Evolutionary conservation across 2,888 invertebrate species (phyloP).

Genomic region (Aquatica leii): DNA sequence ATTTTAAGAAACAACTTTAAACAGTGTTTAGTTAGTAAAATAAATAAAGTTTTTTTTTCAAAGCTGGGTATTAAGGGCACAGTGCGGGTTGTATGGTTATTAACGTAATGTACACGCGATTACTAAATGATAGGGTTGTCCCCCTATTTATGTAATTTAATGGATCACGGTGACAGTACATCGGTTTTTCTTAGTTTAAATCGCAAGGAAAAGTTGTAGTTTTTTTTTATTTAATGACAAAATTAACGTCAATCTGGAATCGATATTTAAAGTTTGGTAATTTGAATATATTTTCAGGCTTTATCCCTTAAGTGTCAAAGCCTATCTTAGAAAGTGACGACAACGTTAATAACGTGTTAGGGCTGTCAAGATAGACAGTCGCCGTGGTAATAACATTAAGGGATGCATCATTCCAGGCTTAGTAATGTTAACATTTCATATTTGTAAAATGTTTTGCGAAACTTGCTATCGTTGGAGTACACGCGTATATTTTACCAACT

Average conservation of each 20-base stretch:
- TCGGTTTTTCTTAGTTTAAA: not conserved
- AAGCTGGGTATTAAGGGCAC: not conserved
- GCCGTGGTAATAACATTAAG: constrained; percentile 28
- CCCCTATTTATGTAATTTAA: constrained; percentile 41
- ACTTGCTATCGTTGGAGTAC: not conserved
- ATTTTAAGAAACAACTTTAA: not conserved
- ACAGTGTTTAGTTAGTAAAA: not conserved
- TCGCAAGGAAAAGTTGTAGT: not conserved
- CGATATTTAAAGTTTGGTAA: constrained; percentile 26
- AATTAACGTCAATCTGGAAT: not conserved
- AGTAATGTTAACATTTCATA: constrained; percentile 14
- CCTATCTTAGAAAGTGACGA: constrained; percentile 28
- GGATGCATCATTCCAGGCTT: constrained; percentile 24
- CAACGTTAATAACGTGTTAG: constrained; percentile 33
- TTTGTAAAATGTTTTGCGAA: constrained; percentile 12
- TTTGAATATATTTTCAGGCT: constrained; percentile 28
- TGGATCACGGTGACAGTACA: constrained; percentile 31
- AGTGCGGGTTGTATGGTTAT: constrained; percentile 34
- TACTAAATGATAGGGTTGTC: constrained; percentile 47
- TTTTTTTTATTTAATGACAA: too few relatives aligned
- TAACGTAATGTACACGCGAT: constrained; percentile 46
- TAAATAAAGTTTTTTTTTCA: not conserved
- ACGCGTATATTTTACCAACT: constrained; percentile 4
- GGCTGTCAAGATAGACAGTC: constrained; percentile 31
- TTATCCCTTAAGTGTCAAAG: constrained; percentile 27